Base-by-base conservation (phyloP, 2,888 invertebrate species). In the Drosophila algonquin region DNA sequence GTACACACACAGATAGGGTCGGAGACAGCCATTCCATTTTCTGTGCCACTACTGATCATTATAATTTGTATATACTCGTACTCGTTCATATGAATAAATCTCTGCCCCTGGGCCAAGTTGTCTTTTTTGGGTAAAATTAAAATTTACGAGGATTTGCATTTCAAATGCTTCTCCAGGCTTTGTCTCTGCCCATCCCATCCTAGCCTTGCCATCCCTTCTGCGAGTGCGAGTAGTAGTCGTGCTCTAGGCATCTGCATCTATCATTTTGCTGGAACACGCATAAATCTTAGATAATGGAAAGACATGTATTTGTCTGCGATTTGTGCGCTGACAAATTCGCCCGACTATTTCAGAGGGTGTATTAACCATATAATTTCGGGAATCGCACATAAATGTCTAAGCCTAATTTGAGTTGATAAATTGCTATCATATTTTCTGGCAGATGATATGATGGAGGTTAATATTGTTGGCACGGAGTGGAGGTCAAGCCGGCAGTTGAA, bases 91-190 rank as follows among this genome's bases (percentile, higher is more conserved):
- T 86, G 79, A 75, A 86, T 84, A 83, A 79, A 81, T 83, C 80
- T 76, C 57, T 73, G 75, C 63, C 63, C 58, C 67, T 71, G 61
- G 65, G 30, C 30, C 30, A 30, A 30, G 8, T 30, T 30, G 30
- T 30, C 30, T 30, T 30, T 30, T 8, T 30, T 30, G 30, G 54
- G 62, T 62, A 79, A 82, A 82, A 86, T 86, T 88, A 86, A 77
- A 88, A 86, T 88, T 86, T 88, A 86, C 83, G 62, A 73, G 69
- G 69, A 86, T 86, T 86, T 88, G 88, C 83, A 86, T 83, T 86
- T 76, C 76, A 86, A 86, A 86, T 86, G 56, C 44, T 63, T 21
- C 3, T 21, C 21, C 21, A 21, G 54, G 40, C 14, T 62, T 68
- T 57, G 58, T 44, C 21, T 57, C 48, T 53, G 61, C 30, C 57